Percentiles rank a stretch among this genome's conserved stretches.
These are phyloP conservation scores for Solea solea DNA, from an alignment of 2,113 vertebrate species.

Conservation along the genomic window DNA sequence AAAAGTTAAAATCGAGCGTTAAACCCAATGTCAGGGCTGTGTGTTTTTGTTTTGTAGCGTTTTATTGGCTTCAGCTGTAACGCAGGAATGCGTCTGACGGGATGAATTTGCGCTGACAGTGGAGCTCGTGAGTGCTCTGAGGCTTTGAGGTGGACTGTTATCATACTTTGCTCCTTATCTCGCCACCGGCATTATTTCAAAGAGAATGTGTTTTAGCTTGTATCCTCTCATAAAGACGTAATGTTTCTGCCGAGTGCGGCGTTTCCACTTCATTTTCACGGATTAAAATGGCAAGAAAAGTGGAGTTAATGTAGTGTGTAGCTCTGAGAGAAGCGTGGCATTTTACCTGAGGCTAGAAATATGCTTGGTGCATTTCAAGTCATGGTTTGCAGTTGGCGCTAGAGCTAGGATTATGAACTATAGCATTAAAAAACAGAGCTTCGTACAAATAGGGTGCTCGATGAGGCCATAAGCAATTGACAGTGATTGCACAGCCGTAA, in stretches of 20 bases:
- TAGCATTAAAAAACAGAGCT: too few relatives aligned
- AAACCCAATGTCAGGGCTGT: conserved; percentile 38
- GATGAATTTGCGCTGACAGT: conserved; percentile 58
- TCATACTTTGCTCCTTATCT: conserved; percentile 61
- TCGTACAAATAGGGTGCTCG: too few relatives aligned
- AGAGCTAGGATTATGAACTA: too few relatives aligned
- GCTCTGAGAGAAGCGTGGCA: background rate
- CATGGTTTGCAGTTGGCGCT: background rate
- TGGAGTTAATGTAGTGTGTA: conserved; percentile 18
- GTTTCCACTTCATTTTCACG: conserved; percentile 34
- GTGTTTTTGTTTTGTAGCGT: conserved; percentile 29
- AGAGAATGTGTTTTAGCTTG: conserved; percentile 53
- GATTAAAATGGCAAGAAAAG: conserved; percentile 31
- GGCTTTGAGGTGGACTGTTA: conserved; percentile 52
- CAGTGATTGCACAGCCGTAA: conserved; percentile 14
- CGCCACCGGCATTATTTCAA: conserved; percentile 50
- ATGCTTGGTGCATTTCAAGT: conserved; percentile 3
- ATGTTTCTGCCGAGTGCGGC: conserved; percentile 16
- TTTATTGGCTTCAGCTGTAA: conserved; percentile 41
- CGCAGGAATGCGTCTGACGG: conserved; percentile 38
- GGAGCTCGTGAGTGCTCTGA: conserved; percentile 25
- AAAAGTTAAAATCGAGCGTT: conserved; percentile 43
- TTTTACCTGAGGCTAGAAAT: conserved; percentile 3
- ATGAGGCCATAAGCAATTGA: too few relatives aligned
- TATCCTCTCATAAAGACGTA: conserved; percentile 32